These are phyloP conservation scores for Phrynocephalus vlangalii DNA, from an alignment of 2,797 vertebrate species.

Conservation along the genomic window DNA sequence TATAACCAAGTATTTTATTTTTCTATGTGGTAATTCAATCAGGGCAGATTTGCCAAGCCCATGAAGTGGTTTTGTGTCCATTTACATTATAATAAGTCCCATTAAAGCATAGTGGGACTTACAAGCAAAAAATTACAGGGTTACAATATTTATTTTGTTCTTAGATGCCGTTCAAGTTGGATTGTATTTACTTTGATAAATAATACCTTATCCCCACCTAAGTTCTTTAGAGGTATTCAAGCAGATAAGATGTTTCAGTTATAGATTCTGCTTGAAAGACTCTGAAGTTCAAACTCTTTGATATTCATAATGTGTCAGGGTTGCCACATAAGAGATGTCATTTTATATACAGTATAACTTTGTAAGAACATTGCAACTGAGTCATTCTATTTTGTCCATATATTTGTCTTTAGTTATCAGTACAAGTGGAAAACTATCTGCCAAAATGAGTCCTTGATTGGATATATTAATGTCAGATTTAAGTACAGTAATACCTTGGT, in stretches of 20 bases:
- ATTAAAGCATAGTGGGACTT: not conserved
- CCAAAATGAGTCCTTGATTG: not conserved
- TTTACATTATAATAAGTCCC: not conserved
- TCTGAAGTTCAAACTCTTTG: not conserved
- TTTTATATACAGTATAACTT: not conserved
- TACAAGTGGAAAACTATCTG: not conserved
- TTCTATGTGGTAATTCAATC: not conserved
- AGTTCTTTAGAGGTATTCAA: not conserved
- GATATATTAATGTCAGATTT: not conserved
- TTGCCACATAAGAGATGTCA: not conserved
- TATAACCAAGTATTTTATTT: not conserved
- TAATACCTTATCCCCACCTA: not conserved
- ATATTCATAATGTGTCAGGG: not conserved
- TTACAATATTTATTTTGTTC: not conserved
- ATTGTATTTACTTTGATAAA: conserved; percentile 1
- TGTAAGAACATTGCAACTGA: not conserved
- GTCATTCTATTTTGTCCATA: not conserved
- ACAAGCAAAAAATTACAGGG: not conserved
- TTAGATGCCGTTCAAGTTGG: not conserved
- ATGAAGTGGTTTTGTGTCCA: not conserved
- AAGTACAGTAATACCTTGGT: not conserved
- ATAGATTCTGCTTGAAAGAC: not conserved
- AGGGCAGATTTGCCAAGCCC: not conserved
- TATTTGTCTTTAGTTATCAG: not conserved
- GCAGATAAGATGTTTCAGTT: not conserved